Evolutionary conservation across 1,140 invertebrate species (phyloP), one percentile per base, ranked within the genome.

Genomic region (Hestina assimilis): DNA sequence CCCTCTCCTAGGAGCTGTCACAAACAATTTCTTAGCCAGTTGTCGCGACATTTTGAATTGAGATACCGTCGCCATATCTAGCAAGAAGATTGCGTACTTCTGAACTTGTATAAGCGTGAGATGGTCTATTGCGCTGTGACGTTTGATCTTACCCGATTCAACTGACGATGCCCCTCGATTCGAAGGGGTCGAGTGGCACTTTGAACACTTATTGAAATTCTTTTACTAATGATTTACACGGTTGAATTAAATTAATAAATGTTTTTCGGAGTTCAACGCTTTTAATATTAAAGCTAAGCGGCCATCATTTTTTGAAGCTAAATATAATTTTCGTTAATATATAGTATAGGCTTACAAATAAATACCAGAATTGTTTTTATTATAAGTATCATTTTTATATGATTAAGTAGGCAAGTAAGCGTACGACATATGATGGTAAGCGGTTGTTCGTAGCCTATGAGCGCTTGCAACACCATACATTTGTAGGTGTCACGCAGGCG

Each of bases 11-110:
- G 50, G 23, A 31, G 42, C 52, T 55, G 52, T 55, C 52, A 46
- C 42, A 55, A 55, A 55, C 52, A 55, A 55, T 55, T 55, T 46
- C 21, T 17, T n/a, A 46, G n/a, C 29, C 23, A 33, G 29, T 48
- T 19, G 35, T 12, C 31, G 17, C n/a, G 26, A 45, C 19, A n/a
- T 28, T 38, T 28, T 24, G 43, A 28, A 5, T 7, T 20, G 17
- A 26, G 52, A 46, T 46, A 46, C n/a, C 31, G 29, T 50, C 31
- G 46, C 46, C 11, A 42, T 48, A 33, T 55, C 42, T 46, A 19
- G 29, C 23, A 33, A 17, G 31, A 46, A 42, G 52, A 55, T 55
- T 55, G 47, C 29, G 47, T 24, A n/a, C 46, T 35, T 38, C 17
- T 14, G 20, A 26, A 45, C 43, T 45, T 21, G 28, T 24, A 43